A percentile compares a stretch with the other conserved stretches of the same genome.
These are phyloP conservation scores for Formica aserva DNA, from an alignment of 2,888 invertebrate species.

Conservation along the genomic window DNA sequence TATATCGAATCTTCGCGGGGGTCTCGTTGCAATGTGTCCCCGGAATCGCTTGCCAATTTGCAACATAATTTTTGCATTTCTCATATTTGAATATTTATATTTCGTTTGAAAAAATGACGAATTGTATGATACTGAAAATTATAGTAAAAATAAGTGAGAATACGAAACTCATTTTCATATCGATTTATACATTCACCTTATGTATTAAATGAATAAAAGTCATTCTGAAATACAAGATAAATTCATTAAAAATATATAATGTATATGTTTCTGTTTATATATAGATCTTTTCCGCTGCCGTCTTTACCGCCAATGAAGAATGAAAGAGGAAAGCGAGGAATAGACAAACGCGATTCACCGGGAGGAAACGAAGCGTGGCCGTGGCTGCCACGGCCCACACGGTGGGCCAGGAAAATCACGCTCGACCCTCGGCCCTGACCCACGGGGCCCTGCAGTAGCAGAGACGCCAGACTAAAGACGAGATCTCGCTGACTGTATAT, in stretches of 20 bases:
- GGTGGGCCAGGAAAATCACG: conserved; percentile 76
- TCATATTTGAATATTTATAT: background rate
- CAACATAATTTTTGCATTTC: background rate
- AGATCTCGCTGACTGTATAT: conserved; percentile 43
- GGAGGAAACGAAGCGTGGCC: conserved; percentile 65
- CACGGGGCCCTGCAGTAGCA: conserved; percentile 59
- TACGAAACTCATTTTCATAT: background rate
- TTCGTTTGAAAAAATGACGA: background rate
- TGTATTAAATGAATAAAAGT: background rate
- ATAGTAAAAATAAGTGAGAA: background rate
- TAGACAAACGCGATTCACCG: conserved; percentile 26
- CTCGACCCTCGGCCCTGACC: conserved; percentile 71
- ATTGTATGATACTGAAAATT: background rate
- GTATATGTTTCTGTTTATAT: background rate
- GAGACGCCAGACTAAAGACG: conserved; percentile 53
- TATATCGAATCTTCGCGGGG: conserved; percentile 51
- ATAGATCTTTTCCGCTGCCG: background rate
- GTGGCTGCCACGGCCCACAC: conserved; percentile 57
- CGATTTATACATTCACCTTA: background rate
- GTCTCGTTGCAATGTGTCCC: background rate
- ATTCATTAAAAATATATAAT: background rate
- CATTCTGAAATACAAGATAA: background rate
- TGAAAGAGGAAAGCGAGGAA: background rate
- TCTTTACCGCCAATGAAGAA: conserved; percentile 55
- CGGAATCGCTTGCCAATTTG: background rate